Evolutionary conservation across 2,113 vertebrate species (phyloP).

Genomic region (Apteryx owenii): DNA sequence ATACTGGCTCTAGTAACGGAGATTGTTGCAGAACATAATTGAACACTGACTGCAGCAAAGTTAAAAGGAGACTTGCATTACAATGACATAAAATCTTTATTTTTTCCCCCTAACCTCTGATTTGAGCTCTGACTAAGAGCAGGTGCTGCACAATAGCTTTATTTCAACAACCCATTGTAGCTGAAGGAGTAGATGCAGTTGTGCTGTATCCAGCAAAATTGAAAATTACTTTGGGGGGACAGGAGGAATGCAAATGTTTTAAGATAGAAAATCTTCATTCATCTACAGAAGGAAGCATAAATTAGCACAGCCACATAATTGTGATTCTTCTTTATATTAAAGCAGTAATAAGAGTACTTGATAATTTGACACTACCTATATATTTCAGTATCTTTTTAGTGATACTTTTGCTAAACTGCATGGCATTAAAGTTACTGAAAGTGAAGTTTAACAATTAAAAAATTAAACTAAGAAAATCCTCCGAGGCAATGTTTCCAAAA

Average conservation of each 20-base stretch:
- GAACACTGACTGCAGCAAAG: slow-evolving; percentile 70
- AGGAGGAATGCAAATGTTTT: slow-evolving; percentile 44
- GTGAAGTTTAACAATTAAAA: neutral
- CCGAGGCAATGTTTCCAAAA: neutral
- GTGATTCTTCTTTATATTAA: slow-evolving; percentile 9
- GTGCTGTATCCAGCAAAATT: slow-evolving; percentile 64
- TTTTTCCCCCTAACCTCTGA: slow-evolving; percentile 58
- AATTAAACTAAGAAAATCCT: neutral
- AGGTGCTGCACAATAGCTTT: slow-evolving; percentile 67
- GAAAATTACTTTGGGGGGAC: slow-evolving; percentile 50
- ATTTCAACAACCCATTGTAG: slow-evolving; percentile 57
- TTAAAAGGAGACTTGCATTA: slow-evolving; percentile 72
- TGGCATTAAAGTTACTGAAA: neutral
- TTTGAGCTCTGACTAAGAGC: slow-evolving; percentile 71
- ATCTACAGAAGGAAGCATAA: slow-evolving; percentile 46
- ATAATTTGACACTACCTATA: neutral
- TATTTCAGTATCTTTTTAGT: neutral
- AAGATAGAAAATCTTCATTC: slow-evolving; percentile 55
- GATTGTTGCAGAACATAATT: slow-evolving; percentile 62
- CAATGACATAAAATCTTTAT: slow-evolving; percentile 69
- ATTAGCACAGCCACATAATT: slow-evolving; percentile 43
- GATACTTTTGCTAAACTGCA: neutral
- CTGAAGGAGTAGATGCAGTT: slow-evolving; percentile 63
- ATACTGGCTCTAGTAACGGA: slow-evolving; percentile 47
- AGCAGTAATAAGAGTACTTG: neutral